Evolutionary conservation across 2,888 invertebrate genomes (phyloP).

Genomic region (Drosophila peninsularis): DNA sequence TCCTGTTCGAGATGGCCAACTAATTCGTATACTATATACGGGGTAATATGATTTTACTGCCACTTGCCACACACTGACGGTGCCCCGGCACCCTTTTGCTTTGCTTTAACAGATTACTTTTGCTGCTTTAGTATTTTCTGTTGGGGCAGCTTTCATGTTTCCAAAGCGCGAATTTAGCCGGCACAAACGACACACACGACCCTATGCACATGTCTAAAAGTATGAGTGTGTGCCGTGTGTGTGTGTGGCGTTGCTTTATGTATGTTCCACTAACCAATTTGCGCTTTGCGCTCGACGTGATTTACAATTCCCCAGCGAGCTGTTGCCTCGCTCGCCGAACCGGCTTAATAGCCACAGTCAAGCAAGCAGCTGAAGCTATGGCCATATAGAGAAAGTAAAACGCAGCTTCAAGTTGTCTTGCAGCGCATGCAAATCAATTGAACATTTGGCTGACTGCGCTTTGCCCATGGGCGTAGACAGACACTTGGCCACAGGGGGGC

Average conservation of each 20-base stretch:
- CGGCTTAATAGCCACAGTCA: slow-evolving; percentile 45
- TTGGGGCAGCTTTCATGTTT: slow-evolving; percentile 59
- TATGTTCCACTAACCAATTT: slow-evolving; percentile 71
- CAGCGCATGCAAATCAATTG: slow-evolving; percentile 74
- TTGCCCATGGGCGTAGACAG: slow-evolving; percentile 6
- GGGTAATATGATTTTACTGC: slow-evolving; percentile 65
- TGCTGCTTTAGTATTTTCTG: slow-evolving; percentile 52
- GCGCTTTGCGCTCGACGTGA: slow-evolving; percentile 70
- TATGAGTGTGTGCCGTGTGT: neutral
- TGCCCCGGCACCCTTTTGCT: slow-evolving; percentile 3
- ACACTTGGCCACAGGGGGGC: neutral
- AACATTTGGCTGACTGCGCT: slow-evolving; percentile 55
- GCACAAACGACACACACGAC: slow-evolving; percentile 27
- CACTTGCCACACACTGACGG: slow-evolving; percentile 21
- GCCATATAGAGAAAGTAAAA: slow-evolving; percentile 14
- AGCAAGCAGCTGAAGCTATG: slow-evolving; percentile 17
- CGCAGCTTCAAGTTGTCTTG: slow-evolving; percentile 21
- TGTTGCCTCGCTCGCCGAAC: slow-evolving; percentile 48
- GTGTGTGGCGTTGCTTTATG: slow-evolving; percentile 35
- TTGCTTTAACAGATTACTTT: slow-evolving; percentile 60
- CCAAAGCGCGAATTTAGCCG: slow-evolving; percentile 61
- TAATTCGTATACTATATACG: slow-evolving; percentile 59
- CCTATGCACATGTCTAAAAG: slow-evolving; percentile 15
- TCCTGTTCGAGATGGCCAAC: slow-evolving; percentile 51
- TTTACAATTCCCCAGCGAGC: slow-evolving; percentile 75